A percentile compares a stretch with the other conserved stretches of the same genome.
These are phyloP conservation scores for Hippocampus barbouri DNA, from an alignment of 2,113 vertebrate species.

Conservation along the genomic window DNA sequence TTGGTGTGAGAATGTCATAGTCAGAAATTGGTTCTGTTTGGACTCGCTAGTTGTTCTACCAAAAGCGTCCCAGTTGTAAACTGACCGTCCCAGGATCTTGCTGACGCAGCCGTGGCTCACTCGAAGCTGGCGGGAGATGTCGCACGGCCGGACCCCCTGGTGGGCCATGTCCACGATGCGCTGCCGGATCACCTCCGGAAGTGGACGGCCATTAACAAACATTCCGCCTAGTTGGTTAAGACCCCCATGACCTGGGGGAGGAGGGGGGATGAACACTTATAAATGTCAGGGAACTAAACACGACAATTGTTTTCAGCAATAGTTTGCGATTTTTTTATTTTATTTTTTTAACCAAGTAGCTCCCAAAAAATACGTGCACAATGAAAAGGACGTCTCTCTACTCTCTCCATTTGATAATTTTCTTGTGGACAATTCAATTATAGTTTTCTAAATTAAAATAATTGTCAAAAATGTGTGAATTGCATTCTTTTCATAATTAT, in stretches of 20 bases:
- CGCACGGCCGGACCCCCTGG: slow-evolving; percentile 85
- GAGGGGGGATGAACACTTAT: slow-evolving; percentile 74
- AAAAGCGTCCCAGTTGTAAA: not conserved
- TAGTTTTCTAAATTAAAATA: no score
- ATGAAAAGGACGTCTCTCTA: no score
- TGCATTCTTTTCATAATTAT: no score
- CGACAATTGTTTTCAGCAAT: not conserved
- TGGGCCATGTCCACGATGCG: slow-evolving; percentile 90
- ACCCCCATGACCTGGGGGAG: slow-evolving; percentile 85
- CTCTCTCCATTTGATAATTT: no score
- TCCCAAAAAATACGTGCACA: no score
- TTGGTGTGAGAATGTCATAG: no score
- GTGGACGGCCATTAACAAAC: slow-evolving; percentile 87
- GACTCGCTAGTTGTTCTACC: no score
- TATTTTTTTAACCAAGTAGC: not conserved
- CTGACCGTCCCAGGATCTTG: slow-evolving; percentile 88
- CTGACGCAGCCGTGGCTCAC: slow-evolving; percentile 91
- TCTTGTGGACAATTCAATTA: no score
- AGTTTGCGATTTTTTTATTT: not conserved
- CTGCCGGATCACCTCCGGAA: slow-evolving; percentile 88
- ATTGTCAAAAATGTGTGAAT: no score
- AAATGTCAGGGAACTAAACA: slow-evolving; percentile 64
- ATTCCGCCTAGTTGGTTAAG: slow-evolving; percentile 89
- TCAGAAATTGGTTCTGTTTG: no score
- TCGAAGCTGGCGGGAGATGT: slow-evolving; percentile 87